A percentile compares a stretch with the other conserved stretches of the same genome.
Conservation (phyloP, 2,888 invertebrate genomes). For the Siphlonurus alternatus region DNA sequence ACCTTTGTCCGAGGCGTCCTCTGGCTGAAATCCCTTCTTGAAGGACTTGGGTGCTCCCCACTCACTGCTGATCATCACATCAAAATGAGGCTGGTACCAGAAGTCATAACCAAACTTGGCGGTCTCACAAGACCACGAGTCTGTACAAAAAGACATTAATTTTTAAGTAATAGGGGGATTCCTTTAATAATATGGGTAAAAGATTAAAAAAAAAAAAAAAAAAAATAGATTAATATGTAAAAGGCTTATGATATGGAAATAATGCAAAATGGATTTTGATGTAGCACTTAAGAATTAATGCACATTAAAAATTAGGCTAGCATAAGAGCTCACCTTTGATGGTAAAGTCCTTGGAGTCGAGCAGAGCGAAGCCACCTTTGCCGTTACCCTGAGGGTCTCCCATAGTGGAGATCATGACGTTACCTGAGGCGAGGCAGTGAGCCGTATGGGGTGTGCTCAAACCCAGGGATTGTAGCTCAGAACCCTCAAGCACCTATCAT, state of each 20-base stretch:
- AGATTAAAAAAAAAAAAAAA: too few species aligned
- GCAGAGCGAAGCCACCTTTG: conserved; percentile 71
- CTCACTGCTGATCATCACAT: conserved; percentile 79
- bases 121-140: conserved; percentile 55
- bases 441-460: conserved; percentile 83
- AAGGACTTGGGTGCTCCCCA: conserved; percentile 84
- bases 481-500: conserved; percentile 65
- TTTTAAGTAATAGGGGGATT: neutral
- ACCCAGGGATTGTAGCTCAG: conserved; percentile 55
- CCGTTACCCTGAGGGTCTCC: conserved; percentile 82
- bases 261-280: too few species aligned
- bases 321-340: conserved; percentile 51
- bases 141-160: conserved; percentile 24
- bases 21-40: conserved; percentile 38
- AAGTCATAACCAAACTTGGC: conserved; percentile 84
- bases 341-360: conserved; percentile 66
- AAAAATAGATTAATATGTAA: too few species aligned
- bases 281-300: too few species aligned
- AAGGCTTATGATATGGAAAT: too few species aligned
- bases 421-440: conserved; percentile 83
- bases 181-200: too few species aligned
- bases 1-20: conserved; percentile 31
- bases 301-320: too few species aligned
- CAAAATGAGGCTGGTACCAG: conserved; percentile 92
- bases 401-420: conserved; percentile 90